These are phyloP conservation scores for Drosophila algonquin DNA, from an alignment of 2,888 invertebrate species.

Conservation along the genomic window DNA sequence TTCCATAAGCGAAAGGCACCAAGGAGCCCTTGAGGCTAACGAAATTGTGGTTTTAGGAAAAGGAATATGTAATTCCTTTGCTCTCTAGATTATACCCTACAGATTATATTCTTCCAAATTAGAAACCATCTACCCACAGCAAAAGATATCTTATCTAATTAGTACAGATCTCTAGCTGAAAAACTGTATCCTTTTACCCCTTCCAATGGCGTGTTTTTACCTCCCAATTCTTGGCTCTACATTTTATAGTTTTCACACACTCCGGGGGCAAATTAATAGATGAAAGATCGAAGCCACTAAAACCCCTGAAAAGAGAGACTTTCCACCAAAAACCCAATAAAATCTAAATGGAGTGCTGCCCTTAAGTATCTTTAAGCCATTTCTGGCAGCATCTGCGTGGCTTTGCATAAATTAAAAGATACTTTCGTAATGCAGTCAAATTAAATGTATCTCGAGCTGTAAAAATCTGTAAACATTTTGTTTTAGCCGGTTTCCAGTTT, in stretches of 20 bases:
- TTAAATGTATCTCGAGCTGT: constrained; percentile 60
- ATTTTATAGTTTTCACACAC: constrained; percentile 78
- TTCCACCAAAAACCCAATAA: constrained; percentile 39
- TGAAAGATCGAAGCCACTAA: constrained; percentile 19
- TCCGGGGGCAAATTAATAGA: constrained; percentile 42
- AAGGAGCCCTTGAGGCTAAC: no score
- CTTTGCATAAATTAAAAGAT: constrained; percentile 65
- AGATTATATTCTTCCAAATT: no score
- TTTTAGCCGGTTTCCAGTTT: constrained; percentile 42
- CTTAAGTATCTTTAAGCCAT: constrained; percentile 50
- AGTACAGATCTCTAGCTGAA: no score
- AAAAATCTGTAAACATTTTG: constrained; percentile 63
- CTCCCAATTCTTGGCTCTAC: no score
- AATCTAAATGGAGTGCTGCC: constrained; percentile 51
- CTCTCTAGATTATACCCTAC: no score
- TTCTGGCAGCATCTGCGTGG: constrained; percentile 18
- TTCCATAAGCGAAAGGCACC: no score
- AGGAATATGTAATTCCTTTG: no score
- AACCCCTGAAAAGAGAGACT: constrained; percentile 3
- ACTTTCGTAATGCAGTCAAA: constrained; percentile 57
- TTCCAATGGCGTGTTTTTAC: no score
- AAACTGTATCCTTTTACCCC: no score
- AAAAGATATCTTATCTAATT: no score
- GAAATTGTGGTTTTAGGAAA: no score
- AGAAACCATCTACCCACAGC: no score